Evolutionary conservation across 2,797 vertebrate species (phyloP), one percentile per base, ranked within the genome.

Genomic region (Alectoris magna): DNA sequence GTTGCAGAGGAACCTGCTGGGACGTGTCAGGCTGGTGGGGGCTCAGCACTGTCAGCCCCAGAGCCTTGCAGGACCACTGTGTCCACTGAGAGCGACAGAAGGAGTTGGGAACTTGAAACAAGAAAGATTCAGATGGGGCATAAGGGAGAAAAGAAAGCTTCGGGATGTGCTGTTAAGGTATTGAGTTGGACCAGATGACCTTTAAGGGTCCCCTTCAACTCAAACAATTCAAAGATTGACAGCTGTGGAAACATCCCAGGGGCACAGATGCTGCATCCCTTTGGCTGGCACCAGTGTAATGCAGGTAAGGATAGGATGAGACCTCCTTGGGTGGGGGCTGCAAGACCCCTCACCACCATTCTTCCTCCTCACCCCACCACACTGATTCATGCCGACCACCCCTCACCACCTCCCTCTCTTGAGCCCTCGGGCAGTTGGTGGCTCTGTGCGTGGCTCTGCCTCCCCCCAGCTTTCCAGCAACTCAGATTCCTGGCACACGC

Each of bases 401-500:
- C 81, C 79, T 82, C 79, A 11, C 56, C 80, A 72, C 74, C 46
- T 48, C 62, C 51, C 75, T 82, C 49, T 0, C 44, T 2, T 1
- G 46, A 73, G 74, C 49, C 88, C 21, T 62, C 4, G 0, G 75
- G 89, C 88, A 69, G 90, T 72, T 59, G 80, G 41, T 14, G 66
- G 89, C 92, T 79, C 7, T 0, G 34, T 64, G 90, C 0, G 9
- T n/a, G 2, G 56, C 4, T 9, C 56, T 4, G 31, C 94, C 75
- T 91, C 78, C 77, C 78, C 56, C 18, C 2, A 0, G 48, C 56
- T 93, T 85, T 91, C 94, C 93, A 93, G 91, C 93, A 75, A 77
- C 88, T 83, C 49, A 1, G 38, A 87, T 87, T 82, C 44, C 87
- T 94, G 96, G 92, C 93, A 94, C 72, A 63, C 92, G 80, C 55